These are phyloP conservation scores for Pyrgilauda ruficollis DNA, from an alignment of 2,113 vertebrate genomes.

Conservation along the genomic window DNA sequence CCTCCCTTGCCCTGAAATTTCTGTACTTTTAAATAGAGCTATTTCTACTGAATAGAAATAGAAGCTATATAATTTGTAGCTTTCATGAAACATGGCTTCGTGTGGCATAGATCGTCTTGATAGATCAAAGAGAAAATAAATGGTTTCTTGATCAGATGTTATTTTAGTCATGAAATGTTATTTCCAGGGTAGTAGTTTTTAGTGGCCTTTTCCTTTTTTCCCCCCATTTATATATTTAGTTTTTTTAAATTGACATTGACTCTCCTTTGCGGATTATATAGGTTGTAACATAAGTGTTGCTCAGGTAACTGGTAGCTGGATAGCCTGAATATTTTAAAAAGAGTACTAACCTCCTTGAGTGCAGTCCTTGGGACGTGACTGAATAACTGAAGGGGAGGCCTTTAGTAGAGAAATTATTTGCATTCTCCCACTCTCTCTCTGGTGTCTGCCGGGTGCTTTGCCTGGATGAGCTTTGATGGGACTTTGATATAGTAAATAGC, in stretches of 20 bases:
- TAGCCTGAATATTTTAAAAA: background rate
- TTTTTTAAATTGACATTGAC: background rate
- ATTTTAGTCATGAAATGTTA: background rate
- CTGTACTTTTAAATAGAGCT: background rate
- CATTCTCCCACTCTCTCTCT: background rate
- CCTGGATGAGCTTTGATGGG: background rate
- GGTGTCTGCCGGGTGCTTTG: background rate
- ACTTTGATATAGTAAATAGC: background rate
- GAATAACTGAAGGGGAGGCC: background rate
- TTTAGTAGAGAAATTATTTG: background rate
- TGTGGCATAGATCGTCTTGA: background rate
- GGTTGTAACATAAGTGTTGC: background rate
- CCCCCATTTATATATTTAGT: background rate
- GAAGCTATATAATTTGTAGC: background rate
- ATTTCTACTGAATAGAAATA: background rate
- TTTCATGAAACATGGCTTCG: background rate
- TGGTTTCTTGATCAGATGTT: background rate
- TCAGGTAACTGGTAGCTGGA: background rate
- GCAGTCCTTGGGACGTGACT: background rate
- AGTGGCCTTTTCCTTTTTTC: background rate
- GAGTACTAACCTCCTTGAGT: background rate
- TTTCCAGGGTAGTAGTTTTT: background rate
- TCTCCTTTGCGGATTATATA: background rate
- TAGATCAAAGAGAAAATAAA: background rate
- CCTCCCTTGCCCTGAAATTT: background rate